phyloP scores from a whole-genome alignment of 2,888 invertebrate species.

The Trichogramma dendrolimi region DNA sequence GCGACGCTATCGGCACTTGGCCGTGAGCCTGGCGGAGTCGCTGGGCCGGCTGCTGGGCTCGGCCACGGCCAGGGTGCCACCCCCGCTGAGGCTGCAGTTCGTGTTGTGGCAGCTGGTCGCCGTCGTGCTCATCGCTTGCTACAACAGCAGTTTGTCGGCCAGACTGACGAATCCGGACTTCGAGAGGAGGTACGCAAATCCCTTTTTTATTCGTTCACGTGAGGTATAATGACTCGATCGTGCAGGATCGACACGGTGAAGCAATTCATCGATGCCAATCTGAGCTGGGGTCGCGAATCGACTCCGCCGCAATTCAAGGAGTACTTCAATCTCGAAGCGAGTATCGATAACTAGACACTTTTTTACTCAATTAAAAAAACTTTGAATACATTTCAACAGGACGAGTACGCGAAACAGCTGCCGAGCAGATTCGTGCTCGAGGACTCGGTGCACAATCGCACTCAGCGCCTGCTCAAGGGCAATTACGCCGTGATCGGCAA shows the following conservation, averaged over 20 bases:
- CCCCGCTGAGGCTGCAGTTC: conserved; percentile 35
- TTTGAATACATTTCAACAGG: conserved; percentile 29
- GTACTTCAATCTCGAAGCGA: conserved; percentile 39
- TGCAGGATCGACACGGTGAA: conserved; percentile 40
- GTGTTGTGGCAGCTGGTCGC: conserved; percentile 44
- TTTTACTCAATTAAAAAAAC: background rate
- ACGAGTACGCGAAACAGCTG: conserved; percentile 34
- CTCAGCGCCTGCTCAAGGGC: conserved; percentile 32
- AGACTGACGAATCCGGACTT: conserved; percentile 41
- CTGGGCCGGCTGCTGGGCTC: conserved; percentile 32
- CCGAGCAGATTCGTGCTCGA: conserved; percentile 32
- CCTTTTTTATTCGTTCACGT: background rate
- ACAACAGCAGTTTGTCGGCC: conserved; percentile 45
- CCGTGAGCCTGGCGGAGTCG: conserved; percentile 37
- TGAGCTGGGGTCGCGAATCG: conserved; percentile 41
- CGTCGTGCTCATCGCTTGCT: conserved; percentile 42
- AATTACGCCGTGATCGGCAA: conserved; percentile 41
- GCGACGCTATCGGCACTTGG: conserved; percentile 37
- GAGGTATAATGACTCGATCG: background rate
- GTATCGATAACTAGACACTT: background rate
- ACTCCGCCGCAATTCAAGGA: conserved; percentile 35
- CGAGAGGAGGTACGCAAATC: conserved; percentile 40
- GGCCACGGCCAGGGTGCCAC: conserved; percentile 32
- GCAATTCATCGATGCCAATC: conserved; percentile 42
- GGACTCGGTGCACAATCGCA: conserved; percentile 24